These are phyloP conservation scores for Sandelia bainsii DNA, from an alignment of 2,797 vertebrate species.

Conservation along the genomic window DNA sequence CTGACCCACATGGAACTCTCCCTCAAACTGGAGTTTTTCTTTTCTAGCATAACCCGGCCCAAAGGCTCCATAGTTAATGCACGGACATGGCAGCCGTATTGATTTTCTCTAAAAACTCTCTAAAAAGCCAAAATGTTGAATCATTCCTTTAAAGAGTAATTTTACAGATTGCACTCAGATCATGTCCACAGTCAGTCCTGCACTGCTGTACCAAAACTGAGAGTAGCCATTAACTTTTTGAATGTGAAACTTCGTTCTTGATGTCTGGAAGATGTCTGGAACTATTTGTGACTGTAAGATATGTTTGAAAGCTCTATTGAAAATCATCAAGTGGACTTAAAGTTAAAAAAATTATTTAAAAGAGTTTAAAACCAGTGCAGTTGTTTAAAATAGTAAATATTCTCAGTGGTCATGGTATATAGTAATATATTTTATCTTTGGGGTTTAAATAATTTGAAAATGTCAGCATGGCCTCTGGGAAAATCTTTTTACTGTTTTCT, in stretches of 20 bases:
- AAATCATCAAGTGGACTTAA: neutral
- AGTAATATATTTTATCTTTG: conserved; percentile 10
- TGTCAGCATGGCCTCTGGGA: conserved; percentile 14
- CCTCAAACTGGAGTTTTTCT: neutral
- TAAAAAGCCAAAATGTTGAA: neutral
- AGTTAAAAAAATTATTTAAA: neutral
- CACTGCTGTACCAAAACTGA: too few species aligned
- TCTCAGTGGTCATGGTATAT: conserved; percentile 14
- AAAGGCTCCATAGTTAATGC: neutral
- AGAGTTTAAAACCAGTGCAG: too few species aligned
- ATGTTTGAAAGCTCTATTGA: neutral
- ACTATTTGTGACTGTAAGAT: neutral
- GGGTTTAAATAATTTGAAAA: conserved; percentile 21
- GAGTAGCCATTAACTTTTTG: neutral
- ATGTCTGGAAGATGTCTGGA: neutral
- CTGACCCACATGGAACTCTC: too few species aligned
- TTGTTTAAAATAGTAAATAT: neutral
- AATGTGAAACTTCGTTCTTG: neutral
- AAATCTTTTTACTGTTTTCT: conserved; percentile 17
- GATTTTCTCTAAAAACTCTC: conserved; percentile 2
- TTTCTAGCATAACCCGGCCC: neutral
- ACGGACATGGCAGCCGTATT: neutral
- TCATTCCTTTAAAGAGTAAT: neutral
- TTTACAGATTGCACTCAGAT: neutral
- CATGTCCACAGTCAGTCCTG: too few species aligned